These are phyloP conservation scores for Theristicus caerulescens DNA, from an alignment of 2,113 vertebrate species.

Conservation along the genomic window DNA sequence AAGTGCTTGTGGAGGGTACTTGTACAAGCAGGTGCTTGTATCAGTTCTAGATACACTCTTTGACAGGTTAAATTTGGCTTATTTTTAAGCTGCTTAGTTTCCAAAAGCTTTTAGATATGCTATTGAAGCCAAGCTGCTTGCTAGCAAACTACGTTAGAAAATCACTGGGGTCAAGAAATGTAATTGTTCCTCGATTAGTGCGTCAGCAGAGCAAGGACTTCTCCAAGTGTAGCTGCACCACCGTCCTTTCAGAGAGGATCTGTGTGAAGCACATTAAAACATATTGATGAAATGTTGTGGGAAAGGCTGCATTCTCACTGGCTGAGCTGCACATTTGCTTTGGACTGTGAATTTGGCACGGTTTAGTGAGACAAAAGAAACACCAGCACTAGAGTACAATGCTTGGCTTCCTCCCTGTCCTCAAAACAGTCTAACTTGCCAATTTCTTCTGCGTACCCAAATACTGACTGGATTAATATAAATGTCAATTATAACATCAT, in stretches of 20 bases:
- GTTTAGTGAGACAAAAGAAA: neutral
- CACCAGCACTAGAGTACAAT: neutral
- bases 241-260: neutral
- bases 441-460: neutral
- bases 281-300: conserved; percentile 27
- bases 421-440: conserved; percentile 37
- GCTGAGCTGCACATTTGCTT: conserved; percentile 27
- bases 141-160: neutral
- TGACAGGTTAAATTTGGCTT: neutral
- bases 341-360: conserved; percentile 23
- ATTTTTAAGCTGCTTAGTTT: neutral
- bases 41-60: neutral
- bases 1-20: neutral
- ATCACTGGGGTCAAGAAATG: neutral
- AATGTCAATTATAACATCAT: conserved; percentile 34
- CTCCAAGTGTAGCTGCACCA: neutral
- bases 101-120: neutral
- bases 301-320: conserved; percentile 8
- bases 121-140: neutral
- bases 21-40: neutral
- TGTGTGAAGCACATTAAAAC: neutral
- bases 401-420: conserved; percentile 21
- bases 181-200: neutral
- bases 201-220: neutral
- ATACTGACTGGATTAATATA: conserved; percentile 27